Evolutionary conservation across 2,113 vertebrate species (phyloP).

Genomic region (Aspiorhynchus laticeps): DNA sequence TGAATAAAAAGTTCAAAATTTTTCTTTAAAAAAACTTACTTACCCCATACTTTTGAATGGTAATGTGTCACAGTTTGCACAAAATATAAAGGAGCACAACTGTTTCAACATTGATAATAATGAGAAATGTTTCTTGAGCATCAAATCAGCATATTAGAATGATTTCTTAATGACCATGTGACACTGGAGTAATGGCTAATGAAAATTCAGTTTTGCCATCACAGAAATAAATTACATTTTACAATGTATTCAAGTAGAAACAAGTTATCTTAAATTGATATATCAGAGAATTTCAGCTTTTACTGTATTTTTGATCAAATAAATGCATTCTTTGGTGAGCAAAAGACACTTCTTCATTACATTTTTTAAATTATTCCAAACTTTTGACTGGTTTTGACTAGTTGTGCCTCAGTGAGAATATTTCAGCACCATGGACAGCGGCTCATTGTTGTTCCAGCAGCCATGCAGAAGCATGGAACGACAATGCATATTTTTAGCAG

Average conservation of each 20-base stretch:
- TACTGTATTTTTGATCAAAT: neutral
- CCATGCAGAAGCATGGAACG: neutral
- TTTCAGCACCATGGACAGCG: slow-evolving; percentile 40
- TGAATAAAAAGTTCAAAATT: no score
- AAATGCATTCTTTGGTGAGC: neutral
- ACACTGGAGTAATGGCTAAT: no score
- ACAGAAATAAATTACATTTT: no score
- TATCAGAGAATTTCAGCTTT: neutral
- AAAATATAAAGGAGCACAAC: no score
- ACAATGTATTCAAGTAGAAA: neutral
- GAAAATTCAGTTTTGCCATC: no score
- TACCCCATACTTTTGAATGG: no score
- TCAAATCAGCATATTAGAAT: no score
- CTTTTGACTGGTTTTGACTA: neutral
- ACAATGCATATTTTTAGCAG: slow-evolving; percentile 13
- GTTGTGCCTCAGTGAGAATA: neutral
- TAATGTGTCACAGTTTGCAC: no score
- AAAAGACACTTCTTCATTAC: neutral
- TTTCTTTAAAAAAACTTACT: no score
- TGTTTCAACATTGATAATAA: no score
- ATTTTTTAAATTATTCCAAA: neutral
- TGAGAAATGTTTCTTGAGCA: no score
- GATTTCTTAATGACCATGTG: no score
- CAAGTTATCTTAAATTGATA: neutral
- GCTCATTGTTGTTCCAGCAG: neutral